A percentile compares a stretch with the other conserved stretches of the same genome.
Evolutionary conservation across 2,888 invertebrate species (phyloP).

Genomic region (Malachius bipustulatus): DNA sequence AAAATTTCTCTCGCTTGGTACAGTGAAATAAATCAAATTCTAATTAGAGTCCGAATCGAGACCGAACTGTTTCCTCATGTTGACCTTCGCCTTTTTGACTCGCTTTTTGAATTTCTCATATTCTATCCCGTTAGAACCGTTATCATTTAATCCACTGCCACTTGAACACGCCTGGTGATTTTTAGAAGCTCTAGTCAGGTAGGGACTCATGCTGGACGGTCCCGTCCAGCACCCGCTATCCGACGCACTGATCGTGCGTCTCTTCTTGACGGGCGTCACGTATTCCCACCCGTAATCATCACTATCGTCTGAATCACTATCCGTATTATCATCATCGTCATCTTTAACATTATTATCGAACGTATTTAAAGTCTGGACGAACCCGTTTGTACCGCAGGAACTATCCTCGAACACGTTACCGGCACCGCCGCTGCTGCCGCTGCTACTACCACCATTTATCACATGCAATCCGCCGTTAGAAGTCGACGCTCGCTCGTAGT

Average conservation of each 20-base stretch:
- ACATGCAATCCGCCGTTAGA: constrained; percentile 11
- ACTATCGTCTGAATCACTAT: constrained; percentile 29
- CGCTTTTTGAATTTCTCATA: constrained; percentile 45
- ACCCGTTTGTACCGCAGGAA: background rate
- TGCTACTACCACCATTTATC: background rate
- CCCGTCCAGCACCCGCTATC: constrained; percentile 34
- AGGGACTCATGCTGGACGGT: constrained; percentile 26
- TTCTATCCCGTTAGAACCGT: constrained; percentile 38
- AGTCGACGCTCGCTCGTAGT: constrained; percentile 17
- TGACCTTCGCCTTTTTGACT: constrained; percentile 48
- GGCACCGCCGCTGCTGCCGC: constrained; percentile 1
- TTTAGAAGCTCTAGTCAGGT: constrained; percentile 21
- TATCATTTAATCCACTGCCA: constrained; percentile 20
- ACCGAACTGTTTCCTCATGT: constrained; percentile 49
- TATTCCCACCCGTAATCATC: constrained; percentile 30
- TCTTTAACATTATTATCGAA: background rate
- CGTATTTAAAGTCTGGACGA: background rate
- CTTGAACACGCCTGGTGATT: constrained; percentile 25
- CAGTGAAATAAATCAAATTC: constrained; percentile 14
- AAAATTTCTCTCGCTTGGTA: too few relatives aligned
- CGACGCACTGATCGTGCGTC: constrained; percentile 26
- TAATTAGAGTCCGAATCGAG: constrained; percentile 55
- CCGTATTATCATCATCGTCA: constrained; percentile 42
- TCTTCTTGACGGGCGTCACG: constrained; percentile 30
- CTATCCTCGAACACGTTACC: background rate